Evolutionary conservation across 2,113 vertebrate species (phyloP).

Genomic region (Platichthys flesus): DNA sequence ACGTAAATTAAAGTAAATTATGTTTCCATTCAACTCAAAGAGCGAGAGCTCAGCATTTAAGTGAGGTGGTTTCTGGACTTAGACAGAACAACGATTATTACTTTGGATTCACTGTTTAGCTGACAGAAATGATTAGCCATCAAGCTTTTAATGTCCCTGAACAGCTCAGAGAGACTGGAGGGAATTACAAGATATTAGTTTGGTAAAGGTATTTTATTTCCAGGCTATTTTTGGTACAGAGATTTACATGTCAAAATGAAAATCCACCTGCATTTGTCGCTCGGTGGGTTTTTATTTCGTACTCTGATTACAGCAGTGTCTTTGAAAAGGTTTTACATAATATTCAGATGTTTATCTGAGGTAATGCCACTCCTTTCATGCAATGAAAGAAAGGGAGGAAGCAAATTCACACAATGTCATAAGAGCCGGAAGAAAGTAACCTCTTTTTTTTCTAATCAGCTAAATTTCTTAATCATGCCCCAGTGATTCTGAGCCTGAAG

Average conservation of each 20-base stretch:
- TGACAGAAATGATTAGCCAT: neutral
- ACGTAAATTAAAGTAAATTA: neutral
- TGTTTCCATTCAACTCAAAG: neutral
- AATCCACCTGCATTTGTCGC: neutral
- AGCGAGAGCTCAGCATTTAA: neutral
- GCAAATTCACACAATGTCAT: constrained; percentile 1
- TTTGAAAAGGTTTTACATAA: constrained; percentile 20
- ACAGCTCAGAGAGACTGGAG: too few species aligned
- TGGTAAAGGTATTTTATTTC: neutral
- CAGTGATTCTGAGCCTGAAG: constrained; percentile 52
- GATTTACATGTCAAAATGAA: neutral
- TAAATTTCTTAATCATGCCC: constrained; percentile 63
- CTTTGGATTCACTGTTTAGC: neutral
- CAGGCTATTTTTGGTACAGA: neutral
- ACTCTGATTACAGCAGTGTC: neutral
- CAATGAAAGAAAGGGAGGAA: constrained; percentile 13
- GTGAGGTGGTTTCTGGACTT: neutral
- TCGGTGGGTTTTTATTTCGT: neutral
- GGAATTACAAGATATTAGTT: neutral
- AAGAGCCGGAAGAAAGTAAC: constrained; percentile 6
- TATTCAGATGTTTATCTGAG: constrained; percentile 8
- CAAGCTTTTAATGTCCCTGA: neutral
- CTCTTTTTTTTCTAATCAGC: constrained; percentile 19
- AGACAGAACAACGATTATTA: neutral
- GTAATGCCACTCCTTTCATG: constrained; percentile 13